Conservation (phyloP, 2,888 invertebrate species). For the Stenichneumon culpator region DNA sequence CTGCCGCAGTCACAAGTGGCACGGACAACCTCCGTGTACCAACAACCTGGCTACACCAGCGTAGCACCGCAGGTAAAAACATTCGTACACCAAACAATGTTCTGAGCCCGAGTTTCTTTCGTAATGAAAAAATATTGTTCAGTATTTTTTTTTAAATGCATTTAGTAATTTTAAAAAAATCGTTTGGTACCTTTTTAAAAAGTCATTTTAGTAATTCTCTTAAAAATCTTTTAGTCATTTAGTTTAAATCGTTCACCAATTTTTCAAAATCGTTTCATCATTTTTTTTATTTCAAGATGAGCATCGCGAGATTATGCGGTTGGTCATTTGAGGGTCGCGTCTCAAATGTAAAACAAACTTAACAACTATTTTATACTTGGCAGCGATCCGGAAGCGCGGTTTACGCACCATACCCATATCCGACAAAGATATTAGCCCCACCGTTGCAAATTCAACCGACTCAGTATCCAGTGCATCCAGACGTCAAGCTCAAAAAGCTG, state of each 20-base stretch:
- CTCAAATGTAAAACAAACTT: constrained; percentile 20
- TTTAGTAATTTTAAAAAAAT: no score
- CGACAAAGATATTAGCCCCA: constrained; percentile 78
- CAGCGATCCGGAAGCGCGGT: constrained; percentile 75
- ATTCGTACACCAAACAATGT: constrained; percentile 36
- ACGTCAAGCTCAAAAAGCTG: constrained; percentile 95
- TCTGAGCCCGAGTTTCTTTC: constrained; percentile 43
- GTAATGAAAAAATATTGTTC: no score
- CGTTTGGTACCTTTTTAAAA: no score
- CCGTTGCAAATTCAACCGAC: constrained; percentile 79
- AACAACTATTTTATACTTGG: constrained; percentile 1
- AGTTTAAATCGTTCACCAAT: no score
- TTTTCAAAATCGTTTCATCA: no score
- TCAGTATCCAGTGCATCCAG: constrained; percentile 94
- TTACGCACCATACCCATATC: constrained; percentile 79
- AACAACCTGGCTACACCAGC: constrained; percentile 79
- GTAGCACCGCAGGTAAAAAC: constrained; percentile 80
- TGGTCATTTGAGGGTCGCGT: background rate
- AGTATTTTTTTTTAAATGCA: no score
- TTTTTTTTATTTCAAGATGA: background rate
- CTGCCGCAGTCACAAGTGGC: constrained; percentile 81
- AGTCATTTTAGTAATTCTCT: no score
- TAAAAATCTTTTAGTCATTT: no score
- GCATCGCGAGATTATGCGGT: background rate
- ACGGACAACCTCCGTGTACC: constrained; percentile 79